Percentiles rank a stretch among this genome's conserved stretches.
phyloP scores from a whole-genome alignment of 1,140 invertebrate species.

The Delia radicum region DNA sequence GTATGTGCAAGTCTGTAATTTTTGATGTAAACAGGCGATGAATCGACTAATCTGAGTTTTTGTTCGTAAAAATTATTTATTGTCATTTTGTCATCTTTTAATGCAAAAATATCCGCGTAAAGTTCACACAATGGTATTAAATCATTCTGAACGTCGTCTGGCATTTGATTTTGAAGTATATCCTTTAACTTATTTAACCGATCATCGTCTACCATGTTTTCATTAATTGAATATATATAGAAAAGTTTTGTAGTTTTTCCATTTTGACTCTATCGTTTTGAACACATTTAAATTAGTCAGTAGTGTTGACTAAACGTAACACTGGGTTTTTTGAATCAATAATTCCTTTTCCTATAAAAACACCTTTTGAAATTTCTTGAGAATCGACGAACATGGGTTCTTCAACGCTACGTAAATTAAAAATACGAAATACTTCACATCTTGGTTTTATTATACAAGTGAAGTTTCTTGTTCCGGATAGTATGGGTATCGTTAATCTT shows the following conservation, averaged over 20 bases:
- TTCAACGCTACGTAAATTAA: neutral
- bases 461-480: neutral
- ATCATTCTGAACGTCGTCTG: neutral
- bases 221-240: neutral
- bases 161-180: neutral
- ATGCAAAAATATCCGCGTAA: neutral
- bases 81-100: neutral
- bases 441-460: neutral
- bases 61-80: slow-evolving; percentile 28
- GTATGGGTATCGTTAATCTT: neutral
- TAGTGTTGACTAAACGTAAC: neutral
- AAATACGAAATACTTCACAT: neutral
- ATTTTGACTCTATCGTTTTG: neutral
- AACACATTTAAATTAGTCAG: neutral
- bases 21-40: slow-evolving; percentile 24
- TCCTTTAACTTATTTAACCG: neutral
- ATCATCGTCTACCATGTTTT: neutral
- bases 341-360: neutral
- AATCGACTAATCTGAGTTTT: neutral
- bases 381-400: neutral
- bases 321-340: neutral
- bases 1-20: no score
- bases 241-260: neutral
- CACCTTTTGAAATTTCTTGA: neutral
- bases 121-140: neutral